These are phyloP conservation scores for Brachyhypopomus occidentalis DNA, from an alignment of 2,113 vertebrate genomes.

Conservation along the genomic window DNA sequence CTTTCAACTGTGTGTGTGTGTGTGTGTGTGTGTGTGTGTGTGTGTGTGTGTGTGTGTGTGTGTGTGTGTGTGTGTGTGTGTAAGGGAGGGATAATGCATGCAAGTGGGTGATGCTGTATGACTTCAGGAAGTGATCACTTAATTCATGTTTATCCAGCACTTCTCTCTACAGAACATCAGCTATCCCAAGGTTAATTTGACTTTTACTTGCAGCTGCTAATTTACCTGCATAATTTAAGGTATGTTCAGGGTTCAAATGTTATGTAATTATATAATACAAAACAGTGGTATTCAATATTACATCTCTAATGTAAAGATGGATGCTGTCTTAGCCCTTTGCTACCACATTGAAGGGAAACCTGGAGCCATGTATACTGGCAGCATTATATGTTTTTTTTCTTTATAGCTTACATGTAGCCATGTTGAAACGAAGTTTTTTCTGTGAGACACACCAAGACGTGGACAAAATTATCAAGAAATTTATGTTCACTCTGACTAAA, in stretches of 20 bases:
- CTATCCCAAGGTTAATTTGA: not conserved
- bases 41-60: conserved; percentile 10
- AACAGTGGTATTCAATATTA: not conserved
- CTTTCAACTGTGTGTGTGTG: not conserved
- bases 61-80: not conserved
- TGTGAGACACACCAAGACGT: not conserved
- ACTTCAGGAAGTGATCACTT: not conserved
- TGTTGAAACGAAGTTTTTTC: not conserved
- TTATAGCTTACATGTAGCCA: not conserved
- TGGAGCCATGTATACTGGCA: not conserved
- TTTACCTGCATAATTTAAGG: not conserved
- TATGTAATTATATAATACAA: not conserved
- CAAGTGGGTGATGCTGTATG: not conserved
- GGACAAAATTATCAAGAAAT: not conserved
- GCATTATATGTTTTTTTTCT: not conserved
- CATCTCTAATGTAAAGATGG: not conserved
- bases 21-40: too few species aligned
- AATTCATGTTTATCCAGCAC: not conserved
- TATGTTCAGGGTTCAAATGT: not conserved
- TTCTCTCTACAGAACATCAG: not conserved
- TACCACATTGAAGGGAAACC: not conserved
- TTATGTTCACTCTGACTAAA: not conserved
- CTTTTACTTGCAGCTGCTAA: not conserved
- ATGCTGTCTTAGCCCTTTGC: not conserved
- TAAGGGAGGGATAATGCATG: not conserved